A percentile compares a stretch with the other conserved stretches of the same genome.
Evolutionary conservation across 2,113 vertebrate species (phyloP).

Genomic region (Rhegmatorhina hoffmannsi): DNA sequence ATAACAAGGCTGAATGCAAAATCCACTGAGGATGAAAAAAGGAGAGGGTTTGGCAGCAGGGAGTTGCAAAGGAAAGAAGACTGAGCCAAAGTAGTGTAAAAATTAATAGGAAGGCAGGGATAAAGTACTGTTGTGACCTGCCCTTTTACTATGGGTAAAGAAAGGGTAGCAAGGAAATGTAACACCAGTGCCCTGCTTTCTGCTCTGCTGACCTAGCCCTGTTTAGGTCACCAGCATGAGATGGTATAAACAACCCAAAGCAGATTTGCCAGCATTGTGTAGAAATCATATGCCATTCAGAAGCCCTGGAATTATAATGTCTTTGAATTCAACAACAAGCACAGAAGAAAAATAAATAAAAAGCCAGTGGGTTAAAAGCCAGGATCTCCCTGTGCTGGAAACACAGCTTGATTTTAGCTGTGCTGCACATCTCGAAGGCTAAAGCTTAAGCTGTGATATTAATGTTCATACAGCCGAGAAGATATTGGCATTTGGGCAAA

Average conservation of each 20-base stretch:
- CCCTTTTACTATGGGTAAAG: not conserved
- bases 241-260: not conserved
- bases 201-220: not conserved
- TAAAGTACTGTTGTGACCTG: not conserved
- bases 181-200: not conserved
- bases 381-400: not conserved
- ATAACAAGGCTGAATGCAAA: not conserved
- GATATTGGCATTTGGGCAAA: constrained; percentile 49
- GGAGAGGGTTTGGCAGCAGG: not conserved
- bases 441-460: constrained; percentile 32
- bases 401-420: not conserved
- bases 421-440: not conserved
- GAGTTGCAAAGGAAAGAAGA: not conserved
- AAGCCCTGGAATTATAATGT: not conserved
- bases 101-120: not conserved
- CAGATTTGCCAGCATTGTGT: not conserved
- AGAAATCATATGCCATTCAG: not conserved
- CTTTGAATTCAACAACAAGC: not conserved
- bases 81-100: not conserved
- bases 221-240: not conserved
- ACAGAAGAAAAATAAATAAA: constrained; percentile 5
- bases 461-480: not conserved
- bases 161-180: not conserved
- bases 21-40: not conserved
- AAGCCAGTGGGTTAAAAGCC: constrained; percentile 27